Percentiles rank a stretch among this genome's conserved stretches.
Evolutionary conservation across 2,888 invertebrate genomes (phyloP).

Genomic region (Ferrisia virgata): DNA sequence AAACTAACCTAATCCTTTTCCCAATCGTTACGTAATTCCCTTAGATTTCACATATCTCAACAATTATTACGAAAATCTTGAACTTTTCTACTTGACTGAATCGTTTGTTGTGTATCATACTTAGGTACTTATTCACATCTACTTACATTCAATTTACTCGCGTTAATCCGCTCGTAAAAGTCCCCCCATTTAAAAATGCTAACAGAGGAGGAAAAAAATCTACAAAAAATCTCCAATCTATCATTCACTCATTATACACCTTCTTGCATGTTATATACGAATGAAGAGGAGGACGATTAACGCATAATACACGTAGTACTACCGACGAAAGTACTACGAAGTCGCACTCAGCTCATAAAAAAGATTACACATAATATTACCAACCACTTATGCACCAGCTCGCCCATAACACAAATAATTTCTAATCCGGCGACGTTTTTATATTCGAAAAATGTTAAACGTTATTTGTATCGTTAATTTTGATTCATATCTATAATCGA

Average conservation of each 20-base stretch:
- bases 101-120: too few relatives aligned
- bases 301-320: neutral
- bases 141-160: neutral
- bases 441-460: slow-evolving; percentile 30
- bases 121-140: neutral
- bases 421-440: slow-evolving; percentile 24
- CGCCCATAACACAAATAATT: neutral
- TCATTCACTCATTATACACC: neutral
- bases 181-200: neutral
- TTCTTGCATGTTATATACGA: neutral
- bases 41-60: neutral
- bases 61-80: neutral
- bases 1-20: neutral
- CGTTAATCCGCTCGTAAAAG: neutral
- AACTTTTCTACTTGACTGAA: neutral
- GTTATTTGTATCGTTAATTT: slow-evolving; percentile 33
- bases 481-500: slow-evolving; percentile 32
- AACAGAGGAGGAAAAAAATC: neutral
- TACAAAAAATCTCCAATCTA: neutral
- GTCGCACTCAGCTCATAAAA: neutral
- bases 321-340: neutral
- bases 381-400: slow-evolving; percentile 30
- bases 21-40: neutral
- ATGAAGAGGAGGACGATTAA: neutral
- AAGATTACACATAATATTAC: neutral